phyloP scores from a whole-genome alignment of 2,888 invertebrate genomes.

The Rotaria socialis region DNA sequence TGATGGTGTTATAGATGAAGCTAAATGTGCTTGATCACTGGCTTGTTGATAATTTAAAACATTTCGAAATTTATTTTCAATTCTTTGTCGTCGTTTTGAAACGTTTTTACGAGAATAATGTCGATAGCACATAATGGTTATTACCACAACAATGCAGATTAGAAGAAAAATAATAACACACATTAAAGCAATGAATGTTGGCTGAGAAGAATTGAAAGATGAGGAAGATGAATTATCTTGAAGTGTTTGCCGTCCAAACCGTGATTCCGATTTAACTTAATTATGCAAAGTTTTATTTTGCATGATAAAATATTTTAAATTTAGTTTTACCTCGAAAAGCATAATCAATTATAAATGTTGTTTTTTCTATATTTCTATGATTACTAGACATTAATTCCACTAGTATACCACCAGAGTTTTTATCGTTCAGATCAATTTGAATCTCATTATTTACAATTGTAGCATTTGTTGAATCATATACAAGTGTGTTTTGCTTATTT shows the following conservation, averaged over 20 bases:
- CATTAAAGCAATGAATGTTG: slow-evolving; percentile 27
- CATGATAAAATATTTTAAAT: too few species aligned
- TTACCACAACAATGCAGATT: neutral
- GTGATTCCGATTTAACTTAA: neutral
- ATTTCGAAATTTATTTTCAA: neutral
- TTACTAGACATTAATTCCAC: neutral
- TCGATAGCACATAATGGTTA: neutral
- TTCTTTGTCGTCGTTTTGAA: neutral
- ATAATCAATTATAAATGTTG: slow-evolving; percentile 25
- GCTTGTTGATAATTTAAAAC: neutral
- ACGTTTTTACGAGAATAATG: neutral
- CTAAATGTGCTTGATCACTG: slow-evolving; percentile 1
- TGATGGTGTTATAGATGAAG: slow-evolving; percentile 22
- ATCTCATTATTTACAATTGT: neutral
- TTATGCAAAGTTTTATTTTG: neutral
- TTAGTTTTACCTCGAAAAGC: neutral
- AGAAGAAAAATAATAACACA: neutral
- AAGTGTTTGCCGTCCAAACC: neutral
- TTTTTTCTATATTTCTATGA: neutral
- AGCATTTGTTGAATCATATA: slow-evolving; percentile 3
- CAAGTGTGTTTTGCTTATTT: neutral
- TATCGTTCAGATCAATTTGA: neutral
- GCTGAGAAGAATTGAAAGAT: neutral
- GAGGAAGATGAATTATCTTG: neutral
- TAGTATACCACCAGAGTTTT: neutral